Base-by-base conservation (phyloP, 2,888 invertebrate genomes). In the Buathra laborator region DNA sequence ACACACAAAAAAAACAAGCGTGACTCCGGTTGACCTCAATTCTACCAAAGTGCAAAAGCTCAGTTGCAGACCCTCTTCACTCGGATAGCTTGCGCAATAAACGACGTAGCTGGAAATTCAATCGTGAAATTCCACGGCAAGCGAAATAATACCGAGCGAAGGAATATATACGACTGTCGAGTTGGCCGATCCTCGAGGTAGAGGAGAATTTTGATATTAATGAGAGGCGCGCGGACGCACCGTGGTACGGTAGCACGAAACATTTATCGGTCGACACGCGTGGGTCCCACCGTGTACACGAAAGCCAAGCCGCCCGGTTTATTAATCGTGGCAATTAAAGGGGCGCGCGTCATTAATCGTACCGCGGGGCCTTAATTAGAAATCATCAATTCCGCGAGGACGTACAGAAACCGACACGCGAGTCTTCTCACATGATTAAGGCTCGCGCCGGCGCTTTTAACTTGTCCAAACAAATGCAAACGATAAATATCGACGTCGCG, bases 311-410 rank as follows among this genome's bases (percentile, higher is more conserved):
- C 79, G 86, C 86, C 86, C 85, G 84, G 78, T 87, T 91, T 93
- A 93, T 93, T 93, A 91, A 93, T 93, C 91, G 92, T 83, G 77
- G 92, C 91, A 92, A 93, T 93, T 93, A 93, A 93, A 92, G 88
- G 87, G 87, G 89, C 90, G 91, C 90, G 91, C 90, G 90, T 92
- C 92, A 91, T 93, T 92, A 93, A 93, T 93, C 91, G 91, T 90
- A 85, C 91, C 89, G 89, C 89, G 86, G 89, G 87, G 88, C 89
- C 90, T 93, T 93, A 93, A 94, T 93, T 93, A 92, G 91, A 89
- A 91, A 91, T 91, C 93, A 93, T 93, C 92, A 93, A 93, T 93
- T 92, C 70, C 88, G 89, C 87, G 80, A 53, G 81, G 76, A 68
- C 66, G 85, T 87, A 80, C 84, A 76, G 87, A 37, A 77, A 80